Conservation (phyloP, 2,113 vertebrate species). For the Tauraco erythrolophus region DNA sequence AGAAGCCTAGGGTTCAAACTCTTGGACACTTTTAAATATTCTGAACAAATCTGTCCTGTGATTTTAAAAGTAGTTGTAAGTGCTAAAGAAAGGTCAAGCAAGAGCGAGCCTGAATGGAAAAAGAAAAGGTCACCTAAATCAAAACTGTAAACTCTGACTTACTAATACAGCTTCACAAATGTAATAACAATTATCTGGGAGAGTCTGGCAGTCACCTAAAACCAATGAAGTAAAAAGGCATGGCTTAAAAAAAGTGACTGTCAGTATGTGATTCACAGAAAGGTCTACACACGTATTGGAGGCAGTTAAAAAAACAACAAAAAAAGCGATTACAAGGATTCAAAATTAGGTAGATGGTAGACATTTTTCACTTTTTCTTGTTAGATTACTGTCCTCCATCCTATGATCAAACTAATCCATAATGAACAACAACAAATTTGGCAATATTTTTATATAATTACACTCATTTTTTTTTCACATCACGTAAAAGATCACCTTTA, state of each 20-base stretch:
- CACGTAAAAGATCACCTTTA: neutral
- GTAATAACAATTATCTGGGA: neutral
- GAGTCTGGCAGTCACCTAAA: neutral
- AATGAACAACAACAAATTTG: neutral
- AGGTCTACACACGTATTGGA: neutral
- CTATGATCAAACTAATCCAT: neutral
- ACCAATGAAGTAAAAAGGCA: neutral
- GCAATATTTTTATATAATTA: neutral
- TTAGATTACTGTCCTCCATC: neutral
- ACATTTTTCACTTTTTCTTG: neutral
- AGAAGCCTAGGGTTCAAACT: neutral
- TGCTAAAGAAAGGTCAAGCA: neutral
- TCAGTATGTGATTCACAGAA: neutral
- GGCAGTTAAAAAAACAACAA: neutral
- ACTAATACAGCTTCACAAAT: constrained; percentile 13
- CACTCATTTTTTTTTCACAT: neutral
- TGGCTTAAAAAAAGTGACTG: neutral
- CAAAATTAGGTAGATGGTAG: neutral
- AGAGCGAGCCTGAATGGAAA: neutral
- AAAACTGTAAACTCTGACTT: constrained; percentile 25
- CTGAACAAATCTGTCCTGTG: neutral
- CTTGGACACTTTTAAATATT: neutral
- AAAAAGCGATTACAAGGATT: too few species aligned
- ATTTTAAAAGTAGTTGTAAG: neutral
- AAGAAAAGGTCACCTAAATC: constrained; percentile 1